Conservation (phyloP, 2,113 vertebrate species). For the Urocitellus parryii region DNA sequence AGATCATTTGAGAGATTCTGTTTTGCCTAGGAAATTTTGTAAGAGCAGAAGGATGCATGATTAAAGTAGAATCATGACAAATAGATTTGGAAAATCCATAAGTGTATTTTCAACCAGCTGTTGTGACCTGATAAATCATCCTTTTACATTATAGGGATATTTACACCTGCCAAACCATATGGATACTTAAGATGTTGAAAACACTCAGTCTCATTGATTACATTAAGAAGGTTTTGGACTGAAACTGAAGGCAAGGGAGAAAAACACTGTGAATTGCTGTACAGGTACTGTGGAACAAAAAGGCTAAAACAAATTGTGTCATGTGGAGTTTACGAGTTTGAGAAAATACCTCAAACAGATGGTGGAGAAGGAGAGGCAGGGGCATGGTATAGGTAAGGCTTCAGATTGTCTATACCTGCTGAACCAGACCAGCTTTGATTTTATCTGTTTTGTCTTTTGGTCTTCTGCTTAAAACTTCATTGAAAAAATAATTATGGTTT, state of each 20-base stretch:
- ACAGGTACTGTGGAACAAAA: background rate
- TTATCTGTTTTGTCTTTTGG: slow-evolving; percentile 19
- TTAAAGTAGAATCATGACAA: slow-evolving; percentile 38
- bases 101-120: slow-evolving; percentile 24
- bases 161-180: slow-evolving; percentile 43
- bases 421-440: slow-evolving; percentile 33
- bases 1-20: slow-evolving; percentile 30
- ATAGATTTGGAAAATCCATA: background rate
- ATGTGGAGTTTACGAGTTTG: background rate
- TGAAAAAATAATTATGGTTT: slow-evolving; percentile 29
- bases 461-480: slow-evolving; percentile 28
- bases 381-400: background rate
- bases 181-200: slow-evolving; percentile 37
- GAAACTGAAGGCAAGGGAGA: slow-evolving; percentile 43
- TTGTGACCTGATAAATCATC: slow-evolving; percentile 29
- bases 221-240: background rate
- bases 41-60: slow-evolving; percentile 24
- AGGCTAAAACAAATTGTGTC: background rate
- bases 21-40: slow-evolving; percentile 41
- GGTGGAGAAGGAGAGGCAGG: background rate
- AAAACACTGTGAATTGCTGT: background rate
- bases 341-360: slow-evolving; percentile 50
- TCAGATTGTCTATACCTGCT: background rate
- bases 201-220: background rate
- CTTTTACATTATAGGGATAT: slow-evolving; percentile 10